These are phyloP conservation scores for Sarotherodon lohbergeri DNA, from an alignment of 2,113 vertebrate genomes.

Conservation along the genomic window DNA sequence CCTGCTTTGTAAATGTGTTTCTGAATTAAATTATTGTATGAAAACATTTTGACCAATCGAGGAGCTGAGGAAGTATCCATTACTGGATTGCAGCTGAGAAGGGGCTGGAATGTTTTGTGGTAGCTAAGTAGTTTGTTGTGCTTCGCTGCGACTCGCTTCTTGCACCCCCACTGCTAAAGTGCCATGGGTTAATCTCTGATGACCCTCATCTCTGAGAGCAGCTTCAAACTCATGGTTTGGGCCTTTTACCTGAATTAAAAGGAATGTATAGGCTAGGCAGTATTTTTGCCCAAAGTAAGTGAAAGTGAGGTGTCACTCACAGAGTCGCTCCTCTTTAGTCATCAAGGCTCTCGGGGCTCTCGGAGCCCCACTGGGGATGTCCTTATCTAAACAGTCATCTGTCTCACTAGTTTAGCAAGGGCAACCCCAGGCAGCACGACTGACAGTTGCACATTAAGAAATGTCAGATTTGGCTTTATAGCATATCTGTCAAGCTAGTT, in stretches of 20 bases:
- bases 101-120: conserved; percentile 74
- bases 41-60: conserved; percentile 84
- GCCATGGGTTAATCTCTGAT: conserved; percentile 69
- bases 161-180: conserved; percentile 59
- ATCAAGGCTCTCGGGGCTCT: conserved; percentile 19
- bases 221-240: conserved; percentile 40
- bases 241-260: conserved; percentile 76
- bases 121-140: conserved; percentile 73
- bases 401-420: conserved; percentile 56
- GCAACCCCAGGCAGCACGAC: conserved; percentile 37
- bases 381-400: conserved; percentile 63
- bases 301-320: conserved; percentile 54
- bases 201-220: conserved; percentile 66
- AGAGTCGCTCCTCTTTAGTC: conserved; percentile 45
- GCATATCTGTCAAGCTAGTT: conserved; percentile 23
- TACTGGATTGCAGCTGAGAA: conserved; percentile 79
- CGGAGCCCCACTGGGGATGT: conserved; percentile 35
- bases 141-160: conserved; percentile 38
- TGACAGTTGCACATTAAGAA: conserved; percentile 47
- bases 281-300: conserved; percentile 46
- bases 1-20: conserved; percentile 84
- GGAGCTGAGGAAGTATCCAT: conserved; percentile 82
- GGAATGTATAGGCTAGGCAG: conserved; percentile 43
- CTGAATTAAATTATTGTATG: conserved; percentile 85
- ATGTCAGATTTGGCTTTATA: conserved; percentile 37